Evolutionary conservation across 2,797 vertebrate species (phyloP).

Genomic region (Esox masquinongy): DNA sequence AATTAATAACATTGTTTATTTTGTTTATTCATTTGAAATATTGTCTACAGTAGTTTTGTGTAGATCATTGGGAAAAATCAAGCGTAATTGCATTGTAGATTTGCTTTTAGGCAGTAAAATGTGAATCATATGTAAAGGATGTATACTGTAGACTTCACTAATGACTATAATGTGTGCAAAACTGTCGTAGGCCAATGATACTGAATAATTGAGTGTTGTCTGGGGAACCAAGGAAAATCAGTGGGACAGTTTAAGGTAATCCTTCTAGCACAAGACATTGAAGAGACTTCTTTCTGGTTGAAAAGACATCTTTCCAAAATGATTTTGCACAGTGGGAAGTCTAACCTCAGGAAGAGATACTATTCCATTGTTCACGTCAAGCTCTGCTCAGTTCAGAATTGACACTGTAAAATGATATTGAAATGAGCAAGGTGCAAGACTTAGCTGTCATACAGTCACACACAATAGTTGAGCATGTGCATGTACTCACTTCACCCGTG

Average conservation of each 20-base stretch:
- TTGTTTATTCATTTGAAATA: too few relatives aligned
- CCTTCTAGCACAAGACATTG: not conserved
- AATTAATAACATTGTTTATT: too few relatives aligned
- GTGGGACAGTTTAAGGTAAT: not conserved
- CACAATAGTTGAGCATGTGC: not conserved
- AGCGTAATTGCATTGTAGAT: too few relatives aligned
- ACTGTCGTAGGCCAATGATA: not conserved
- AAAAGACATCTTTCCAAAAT: not conserved
- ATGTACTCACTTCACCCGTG: not conserved
- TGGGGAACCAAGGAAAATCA: not conserved
- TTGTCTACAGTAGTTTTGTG: too few relatives aligned
- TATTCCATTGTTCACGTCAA: too few relatives aligned
- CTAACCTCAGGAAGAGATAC: too few relatives aligned
- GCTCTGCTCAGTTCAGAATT: too few relatives aligned
- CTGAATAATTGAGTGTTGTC: constrained; percentile 34
- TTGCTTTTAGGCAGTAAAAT: too few relatives aligned
- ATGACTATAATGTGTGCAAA: not conserved
- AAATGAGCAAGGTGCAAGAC: not conserved
- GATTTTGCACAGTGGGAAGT: too few relatives aligned
- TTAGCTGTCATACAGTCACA: not conserved
- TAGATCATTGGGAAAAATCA: too few relatives aligned
- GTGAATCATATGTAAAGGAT: too few relatives aligned
- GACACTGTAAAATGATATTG: not conserved
- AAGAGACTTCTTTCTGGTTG: not conserved
- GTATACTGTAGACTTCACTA: too few relatives aligned